These are phyloP conservation scores for Gobio occitaniae DNA, from an alignment of 2,797 vertebrate genomes.

Conservation along the genomic window DNA sequence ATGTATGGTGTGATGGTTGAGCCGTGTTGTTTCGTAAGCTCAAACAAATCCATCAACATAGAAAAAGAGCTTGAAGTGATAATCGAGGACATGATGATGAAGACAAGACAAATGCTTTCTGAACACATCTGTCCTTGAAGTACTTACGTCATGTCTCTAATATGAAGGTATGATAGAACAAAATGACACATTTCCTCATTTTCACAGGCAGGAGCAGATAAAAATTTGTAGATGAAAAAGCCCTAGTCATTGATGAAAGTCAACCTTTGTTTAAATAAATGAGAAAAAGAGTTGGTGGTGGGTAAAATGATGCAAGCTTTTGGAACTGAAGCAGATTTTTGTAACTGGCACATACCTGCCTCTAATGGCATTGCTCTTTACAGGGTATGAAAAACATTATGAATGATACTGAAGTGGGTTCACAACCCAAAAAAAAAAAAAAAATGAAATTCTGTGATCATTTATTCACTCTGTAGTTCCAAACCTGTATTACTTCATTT, in stretches of 20 bases:
- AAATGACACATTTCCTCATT: conserved; percentile 60
- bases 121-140: background rate
- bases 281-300: conserved; percentile 73
- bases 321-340: conserved; percentile 65
- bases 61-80: background rate
- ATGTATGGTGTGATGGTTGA: conserved; percentile 58
- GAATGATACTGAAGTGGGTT: conserved; percentile 14
- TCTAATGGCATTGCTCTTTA: conserved; percentile 66
- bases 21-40: background rate
- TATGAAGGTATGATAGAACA: conserved; percentile 50
- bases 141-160: conserved; percentile 57
- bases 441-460: background rate
- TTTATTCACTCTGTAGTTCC: background rate
- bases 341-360: conserved; percentile 70
- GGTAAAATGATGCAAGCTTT: conserved; percentile 73
- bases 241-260: conserved; percentile 57
- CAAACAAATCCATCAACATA: conserved; percentile 22
- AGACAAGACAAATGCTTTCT: conserved; percentile 14
- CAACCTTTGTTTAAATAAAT: conserved; percentile 67
- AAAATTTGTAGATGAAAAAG: conserved; percentile 17
- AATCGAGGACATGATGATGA: conserved; percentile 17
- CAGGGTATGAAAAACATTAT: conserved; percentile 52
- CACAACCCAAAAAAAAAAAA: too few species aligned
- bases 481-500: background rate
- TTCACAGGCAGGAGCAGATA: conserved; percentile 60